A percentile compares a stretch with the other conserved stretches of the same genome.
Evolutionary conservation across 2,888 invertebrate genomes (phyloP).

Genomic region (Penaeus monodon): DNA sequence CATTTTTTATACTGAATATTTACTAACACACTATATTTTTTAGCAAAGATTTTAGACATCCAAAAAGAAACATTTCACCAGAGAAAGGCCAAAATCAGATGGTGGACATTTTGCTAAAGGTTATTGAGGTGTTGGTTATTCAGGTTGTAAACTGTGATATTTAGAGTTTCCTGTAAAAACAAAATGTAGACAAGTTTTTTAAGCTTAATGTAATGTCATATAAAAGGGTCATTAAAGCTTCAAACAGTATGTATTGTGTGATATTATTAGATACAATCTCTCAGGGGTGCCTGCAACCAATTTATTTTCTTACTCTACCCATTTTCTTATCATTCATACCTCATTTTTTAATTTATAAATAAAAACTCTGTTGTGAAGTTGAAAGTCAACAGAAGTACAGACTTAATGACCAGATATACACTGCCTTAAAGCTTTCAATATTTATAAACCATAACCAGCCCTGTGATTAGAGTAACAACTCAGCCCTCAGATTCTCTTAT

Average conservation of each 20-base stretch:
- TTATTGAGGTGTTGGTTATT: slow-evolving; percentile 35
- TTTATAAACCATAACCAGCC: no score
- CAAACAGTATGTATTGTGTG: slow-evolving; percentile 23
- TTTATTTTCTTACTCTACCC: slow-evolving; percentile 45
- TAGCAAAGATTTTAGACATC: not conserved
- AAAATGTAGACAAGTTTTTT: no score
- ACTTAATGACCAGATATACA: slow-evolving; percentile 1
- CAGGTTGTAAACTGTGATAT: slow-evolving; percentile 59
- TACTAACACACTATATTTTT: not conserved
- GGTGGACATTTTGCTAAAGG: not conserved
- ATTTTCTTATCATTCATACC: slow-evolving; percentile 9
- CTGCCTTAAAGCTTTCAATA: no score
- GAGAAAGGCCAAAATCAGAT: not conserved
- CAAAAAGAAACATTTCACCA: not conserved
- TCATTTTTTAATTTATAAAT: no score
- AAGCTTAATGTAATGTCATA: no score
- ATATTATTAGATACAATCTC: slow-evolving; percentile 37
- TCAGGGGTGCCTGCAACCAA: slow-evolving; percentile 42
- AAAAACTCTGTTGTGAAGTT: slow-evolving; percentile 15
- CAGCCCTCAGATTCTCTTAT: no score
- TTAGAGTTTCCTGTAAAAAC: not conserved
- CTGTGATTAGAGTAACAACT: no score
- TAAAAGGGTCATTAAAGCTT: not conserved
- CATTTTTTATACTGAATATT: slow-evolving; percentile 4
- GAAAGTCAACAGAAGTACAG: not conserved